A percentile compares a stretch with the other conserved stretches of the same genome.
Evolutionary conservation across 2,113 vertebrate genomes (phyloP).

Genomic region (Cyprinodon variegatus): DNA sequence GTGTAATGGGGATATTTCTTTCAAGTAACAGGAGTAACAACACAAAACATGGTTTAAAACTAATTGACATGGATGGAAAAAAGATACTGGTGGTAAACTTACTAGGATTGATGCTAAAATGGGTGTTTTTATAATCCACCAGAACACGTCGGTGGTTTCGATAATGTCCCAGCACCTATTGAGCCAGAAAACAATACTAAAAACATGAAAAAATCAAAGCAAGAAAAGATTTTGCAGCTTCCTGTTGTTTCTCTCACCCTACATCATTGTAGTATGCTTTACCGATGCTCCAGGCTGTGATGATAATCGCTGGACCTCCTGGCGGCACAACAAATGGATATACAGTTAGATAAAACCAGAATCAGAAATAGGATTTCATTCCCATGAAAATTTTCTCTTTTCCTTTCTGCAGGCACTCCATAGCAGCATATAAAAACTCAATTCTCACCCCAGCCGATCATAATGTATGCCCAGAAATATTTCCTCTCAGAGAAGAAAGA

Average conservation of each 20-base stretch:
- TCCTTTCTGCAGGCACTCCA: background rate
- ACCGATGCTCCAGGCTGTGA: constrained; percentile 86
- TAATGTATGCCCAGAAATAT: constrained; percentile 97
- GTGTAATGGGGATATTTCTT: background rate
- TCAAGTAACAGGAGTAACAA: background rate
- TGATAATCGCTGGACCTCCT: constrained; percentile 91
- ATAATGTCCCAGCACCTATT: constrained; percentile 94
- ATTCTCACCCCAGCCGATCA: constrained; percentile 94
- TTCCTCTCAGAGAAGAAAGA: constrained; percentile 98
- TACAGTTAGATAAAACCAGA: background rate
- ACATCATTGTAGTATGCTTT: constrained; percentile 84
- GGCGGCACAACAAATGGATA: constrained; percentile 25
- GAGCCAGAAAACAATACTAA: constrained; percentile 15
- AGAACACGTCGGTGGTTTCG: constrained; percentile 81
- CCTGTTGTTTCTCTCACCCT: constrained; percentile 81
- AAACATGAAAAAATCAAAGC: constrained; percentile 2
- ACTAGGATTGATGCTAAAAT: constrained; percentile 95
- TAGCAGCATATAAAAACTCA: background rate
- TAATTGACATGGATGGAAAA: constrained; percentile 10
- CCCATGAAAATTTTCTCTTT: background rate
- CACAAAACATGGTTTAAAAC: background rate
- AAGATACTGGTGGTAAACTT: constrained; percentile 48
- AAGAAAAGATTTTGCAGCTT: background rate
- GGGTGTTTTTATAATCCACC: constrained; percentile 97
- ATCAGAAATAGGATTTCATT: constrained; percentile 6